These are phyloP conservation scores for Caenorhabditis doughertyi DNA, from an alignment of 2,888 invertebrate species.

Conservation along the genomic window DNA sequence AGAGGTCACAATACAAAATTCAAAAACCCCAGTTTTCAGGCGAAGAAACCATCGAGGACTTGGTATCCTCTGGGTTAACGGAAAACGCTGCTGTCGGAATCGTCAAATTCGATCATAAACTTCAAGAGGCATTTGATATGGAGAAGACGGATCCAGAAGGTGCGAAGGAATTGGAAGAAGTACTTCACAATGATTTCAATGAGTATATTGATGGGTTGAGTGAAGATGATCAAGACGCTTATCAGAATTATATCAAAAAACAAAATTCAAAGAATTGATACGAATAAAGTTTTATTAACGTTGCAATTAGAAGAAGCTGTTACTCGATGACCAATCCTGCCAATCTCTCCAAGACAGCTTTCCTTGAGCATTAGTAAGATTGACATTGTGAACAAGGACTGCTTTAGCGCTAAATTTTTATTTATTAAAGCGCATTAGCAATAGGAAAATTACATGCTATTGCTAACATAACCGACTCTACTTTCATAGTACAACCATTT, in stretches of 20 bases:
- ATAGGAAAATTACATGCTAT: neutral
- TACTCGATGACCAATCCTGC: neutral
- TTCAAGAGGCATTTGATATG: slow-evolving; percentile 46
- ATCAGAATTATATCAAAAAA: slow-evolving; percentile 43
- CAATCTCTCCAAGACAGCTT: slow-evolving; percentile 13
- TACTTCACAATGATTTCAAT: slow-evolving; percentile 39
- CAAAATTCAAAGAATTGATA: slow-evolving; percentile 5
- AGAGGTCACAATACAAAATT: no score
- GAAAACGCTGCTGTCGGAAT: slow-evolving; percentile 37
- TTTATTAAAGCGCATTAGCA: no score
- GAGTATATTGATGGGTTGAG: slow-evolving; percentile 37
- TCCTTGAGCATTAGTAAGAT: slow-evolving; percentile 14
- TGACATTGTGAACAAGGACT: neutral
- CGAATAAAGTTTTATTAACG: neutral
- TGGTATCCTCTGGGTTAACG: slow-evolving; percentile 32
- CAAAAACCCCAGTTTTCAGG: slow-evolving; percentile 25
- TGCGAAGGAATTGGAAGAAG: slow-evolving; percentile 33
- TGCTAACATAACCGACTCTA: neutral
- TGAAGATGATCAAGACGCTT: slow-evolving; percentile 28
- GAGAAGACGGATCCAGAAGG: slow-evolving; percentile 38
- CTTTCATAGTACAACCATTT: slow-evolving; percentile 5
- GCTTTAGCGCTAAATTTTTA: neutral
- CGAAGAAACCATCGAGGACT: slow-evolving; percentile 40
- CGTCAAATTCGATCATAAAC: slow-evolving; percentile 43
- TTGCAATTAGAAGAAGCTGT: no score